phyloP scores from a whole-genome alignment of 2,113 vertebrate species.

The Tichodroma muraria region DNA sequence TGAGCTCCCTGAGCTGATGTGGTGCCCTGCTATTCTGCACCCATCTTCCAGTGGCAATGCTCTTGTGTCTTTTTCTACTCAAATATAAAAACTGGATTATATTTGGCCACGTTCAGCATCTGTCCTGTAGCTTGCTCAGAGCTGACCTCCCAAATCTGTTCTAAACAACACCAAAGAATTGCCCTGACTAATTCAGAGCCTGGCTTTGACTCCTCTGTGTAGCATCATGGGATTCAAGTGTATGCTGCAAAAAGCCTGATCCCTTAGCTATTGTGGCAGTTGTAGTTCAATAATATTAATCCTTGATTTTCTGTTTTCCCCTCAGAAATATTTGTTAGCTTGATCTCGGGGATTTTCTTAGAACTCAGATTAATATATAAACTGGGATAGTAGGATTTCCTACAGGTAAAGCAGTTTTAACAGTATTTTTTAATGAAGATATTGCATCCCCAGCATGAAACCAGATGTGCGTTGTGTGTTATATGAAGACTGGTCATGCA shows the following conservation, averaged over 20 bases:
- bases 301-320: neutral
- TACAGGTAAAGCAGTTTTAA: neutral
- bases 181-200: neutral
- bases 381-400: neutral
- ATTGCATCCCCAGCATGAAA: neutral
- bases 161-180: neutral
- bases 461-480: neutral
- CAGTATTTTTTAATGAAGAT: neutral
- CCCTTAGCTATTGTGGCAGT: neutral
- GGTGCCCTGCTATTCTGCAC: neutral
- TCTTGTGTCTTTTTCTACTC: neutral
- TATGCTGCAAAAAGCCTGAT: neutral
- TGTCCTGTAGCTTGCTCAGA: neutral
- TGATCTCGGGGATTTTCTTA: neutral
- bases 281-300: neutral
- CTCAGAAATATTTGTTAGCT: neutral
- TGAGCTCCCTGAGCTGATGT: neutral
- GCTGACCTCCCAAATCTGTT: neutral
- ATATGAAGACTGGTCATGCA: neutral
- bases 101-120: neutral
- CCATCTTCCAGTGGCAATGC: neutral
- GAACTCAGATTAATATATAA: slow-evolving; percentile 15
- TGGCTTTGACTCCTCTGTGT: neutral
- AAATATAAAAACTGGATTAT: neutral
- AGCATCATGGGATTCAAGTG: neutral